Percentiles rank a stretch among this genome's conserved stretches.
Conservation (phyloP, 2,113 vertebrate species). For the Elachura formosa region DNA sequence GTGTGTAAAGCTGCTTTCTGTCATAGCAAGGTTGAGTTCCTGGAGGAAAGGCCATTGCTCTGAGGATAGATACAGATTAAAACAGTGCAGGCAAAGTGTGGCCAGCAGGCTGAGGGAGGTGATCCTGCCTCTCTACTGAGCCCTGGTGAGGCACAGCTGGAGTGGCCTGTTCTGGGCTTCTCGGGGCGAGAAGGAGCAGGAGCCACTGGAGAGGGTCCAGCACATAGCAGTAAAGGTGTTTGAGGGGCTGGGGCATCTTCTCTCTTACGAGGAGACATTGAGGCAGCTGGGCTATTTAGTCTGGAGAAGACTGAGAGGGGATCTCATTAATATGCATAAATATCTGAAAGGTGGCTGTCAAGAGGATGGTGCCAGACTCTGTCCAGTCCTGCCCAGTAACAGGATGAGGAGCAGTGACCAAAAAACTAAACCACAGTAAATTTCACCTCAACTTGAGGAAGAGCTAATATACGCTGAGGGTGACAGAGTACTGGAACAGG, state of each 20-base stretch:
- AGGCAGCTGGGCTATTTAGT: background rate
- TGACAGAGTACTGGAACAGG: background rate
- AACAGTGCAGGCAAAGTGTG: background rate
- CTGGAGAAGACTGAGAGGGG: background rate
- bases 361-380: background rate
- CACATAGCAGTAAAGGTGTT: background rate
- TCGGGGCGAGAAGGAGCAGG: background rate
- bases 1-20: background rate
- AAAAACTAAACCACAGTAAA: background rate
- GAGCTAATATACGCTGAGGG: background rate
- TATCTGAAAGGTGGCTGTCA: background rate
- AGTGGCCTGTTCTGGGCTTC: background rate
- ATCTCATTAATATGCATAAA: background rate
- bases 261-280: background rate
- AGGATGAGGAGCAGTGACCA: background rate
- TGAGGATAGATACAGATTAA: background rate
- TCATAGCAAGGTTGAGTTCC: background rate
- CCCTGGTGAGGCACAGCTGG: background rate
- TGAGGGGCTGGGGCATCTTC: background rate
- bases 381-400: background rate
- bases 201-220: background rate
- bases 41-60: background rate
- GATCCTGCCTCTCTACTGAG: fast-evolving
- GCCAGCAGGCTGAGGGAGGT: background rate
- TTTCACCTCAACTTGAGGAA: background rate